Percentiles rank a stretch among this genome's conserved stretches.
Evolutionary conservation across 2,888 invertebrate genomes (phyloP).

Genomic region (Ecdyonurus torrentis): DNA sequence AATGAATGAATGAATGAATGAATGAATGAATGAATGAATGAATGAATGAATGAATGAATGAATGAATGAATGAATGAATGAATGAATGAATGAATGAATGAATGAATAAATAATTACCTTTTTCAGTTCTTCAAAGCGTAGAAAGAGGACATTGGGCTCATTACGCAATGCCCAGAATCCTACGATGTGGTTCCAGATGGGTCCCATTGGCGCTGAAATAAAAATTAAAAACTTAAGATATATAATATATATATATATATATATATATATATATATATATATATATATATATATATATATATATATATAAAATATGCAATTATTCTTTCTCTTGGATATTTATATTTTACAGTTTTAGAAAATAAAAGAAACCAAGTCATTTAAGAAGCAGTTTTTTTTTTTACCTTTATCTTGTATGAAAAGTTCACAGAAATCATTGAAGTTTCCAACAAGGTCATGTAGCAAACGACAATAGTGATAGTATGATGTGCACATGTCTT

Average conservation of each 20-base stretch:
- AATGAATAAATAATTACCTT: too few relatives aligned
- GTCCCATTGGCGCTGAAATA: constrained; percentile 22
- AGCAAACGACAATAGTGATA: constrained; percentile 65
- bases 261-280: background rate
- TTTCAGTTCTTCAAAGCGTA: constrained; percentile 72
- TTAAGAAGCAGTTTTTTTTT: constrained; percentile 18
- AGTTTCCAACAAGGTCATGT: constrained; percentile 38
- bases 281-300: background rate
- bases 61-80: too few relatives aligned
- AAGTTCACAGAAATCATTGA: constrained; percentile 59
- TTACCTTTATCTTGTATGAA: constrained; percentile 50
- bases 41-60: too few relatives aligned
- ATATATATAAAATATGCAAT: background rate
- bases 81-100: too few relatives aligned
- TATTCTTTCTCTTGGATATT: background rate
- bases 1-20: too few relatives aligned
- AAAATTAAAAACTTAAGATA: background rate
- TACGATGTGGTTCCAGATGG: constrained; percentile 42
- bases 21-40: too few relatives aligned
- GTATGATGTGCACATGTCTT: constrained; percentile 77
- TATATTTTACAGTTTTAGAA: background rate
- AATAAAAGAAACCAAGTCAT: background rate
- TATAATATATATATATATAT: background rate
- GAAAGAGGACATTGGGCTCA: constrained; percentile 54
- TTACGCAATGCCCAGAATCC: constrained; percentile 52